Evolutionary conservation across 2,113 vertebrate genomes (phyloP), one percentile per base, ranked within the genome.

Genomic region (Callipepla squamata): DNA sequence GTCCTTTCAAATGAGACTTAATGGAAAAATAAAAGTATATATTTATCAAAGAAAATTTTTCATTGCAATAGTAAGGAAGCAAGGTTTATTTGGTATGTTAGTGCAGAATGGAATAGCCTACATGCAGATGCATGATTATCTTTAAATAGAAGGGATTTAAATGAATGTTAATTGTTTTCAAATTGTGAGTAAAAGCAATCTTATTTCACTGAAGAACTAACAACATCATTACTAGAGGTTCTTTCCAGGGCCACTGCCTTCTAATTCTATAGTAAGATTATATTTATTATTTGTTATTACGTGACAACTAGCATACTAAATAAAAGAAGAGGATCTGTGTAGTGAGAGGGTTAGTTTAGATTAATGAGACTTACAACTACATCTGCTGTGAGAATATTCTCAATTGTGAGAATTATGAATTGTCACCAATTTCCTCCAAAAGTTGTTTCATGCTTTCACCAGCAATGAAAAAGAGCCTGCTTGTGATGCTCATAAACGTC

Each of bases 391-490:
- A 15, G 85, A 93, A 63, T 69, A 82, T 40, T 65, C 4, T 73
- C 50, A 2, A 0, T 44, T 23, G 2, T 40, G 25, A 85, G 90
- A 87, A 69, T 26, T 2, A 23, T 2, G 78, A 63, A 28, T 17
- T 15, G 1, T 68, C 89, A 70, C 2, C 3, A 58, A 0, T 28
- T 75, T n/a, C 5, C 13, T 15, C 2, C 1, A 66, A 47, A 85
- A 53, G 6, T 42, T 77, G 11, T 23, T 50, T 84, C 57, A 25
- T 80, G 7, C 7, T 61, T 79, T 45, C 17, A 18, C 44, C 44
- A 45, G 44, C 44, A 45, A 45, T 45, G 44, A 15, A 45, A 14
- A 45, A 45, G 14, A 45, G 44, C 44, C 44, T 45, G 44, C 44
- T 16, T 45, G 44, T 18, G 13, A 16, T 45, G 15, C 14, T 45